phyloP scores from a whole-genome alignment of 2,113 vertebrate genomes.

The Lynx canadensis region DNA sequence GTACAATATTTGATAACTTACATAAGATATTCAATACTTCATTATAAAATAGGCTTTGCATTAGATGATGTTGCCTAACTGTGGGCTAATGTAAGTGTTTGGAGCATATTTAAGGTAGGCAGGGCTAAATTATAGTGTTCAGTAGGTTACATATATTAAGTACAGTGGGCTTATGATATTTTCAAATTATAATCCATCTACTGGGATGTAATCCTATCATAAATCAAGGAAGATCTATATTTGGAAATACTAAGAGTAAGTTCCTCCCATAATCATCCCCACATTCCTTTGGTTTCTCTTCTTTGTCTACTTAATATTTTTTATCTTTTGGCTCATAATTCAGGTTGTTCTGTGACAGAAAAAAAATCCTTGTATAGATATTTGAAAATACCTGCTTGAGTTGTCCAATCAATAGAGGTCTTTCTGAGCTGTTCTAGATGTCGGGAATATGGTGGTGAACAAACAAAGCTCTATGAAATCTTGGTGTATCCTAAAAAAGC shows the following conservation, averaged over 20 bases:
- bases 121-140: background rate
- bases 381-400: background rate
- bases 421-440: background rate
- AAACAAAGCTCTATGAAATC: background rate
- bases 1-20: background rate
- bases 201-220: background rate
- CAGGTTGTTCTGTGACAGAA: background rate
- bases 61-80: background rate
- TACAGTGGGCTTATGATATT: background rate
- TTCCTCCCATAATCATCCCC: background rate
- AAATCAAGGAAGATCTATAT: background rate
- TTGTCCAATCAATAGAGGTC: background rate
- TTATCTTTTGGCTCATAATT: constrained; percentile 10
- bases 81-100: background rate
- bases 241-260: constrained; percentile 18
- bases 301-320: background rate
- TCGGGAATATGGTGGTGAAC: background rate
- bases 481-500: background rate
- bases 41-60: background rate
- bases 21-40: background rate
- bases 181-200: background rate
- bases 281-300: background rate
- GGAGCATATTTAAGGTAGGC: background rate
- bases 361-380: background rate
- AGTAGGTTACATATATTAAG: background rate